Evolutionary conservation across 2,797 vertebrate species (phyloP), one percentile per base, ranked within the genome.

Genomic region (Masticophis lateralis): DNA sequence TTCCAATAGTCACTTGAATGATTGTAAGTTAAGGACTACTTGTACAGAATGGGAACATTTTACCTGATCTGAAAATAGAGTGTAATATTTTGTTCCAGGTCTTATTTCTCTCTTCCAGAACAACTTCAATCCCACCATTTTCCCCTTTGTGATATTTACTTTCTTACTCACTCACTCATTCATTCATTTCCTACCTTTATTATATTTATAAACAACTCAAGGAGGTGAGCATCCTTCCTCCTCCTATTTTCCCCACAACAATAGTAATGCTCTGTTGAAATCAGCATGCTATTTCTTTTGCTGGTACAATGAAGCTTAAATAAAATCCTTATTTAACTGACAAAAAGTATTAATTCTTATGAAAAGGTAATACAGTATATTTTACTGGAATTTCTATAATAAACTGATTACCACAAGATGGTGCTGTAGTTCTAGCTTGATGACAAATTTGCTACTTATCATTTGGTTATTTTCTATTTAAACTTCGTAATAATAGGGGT

Each of bases 351-450:
- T 88, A n/a, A 55, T 93, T 96, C 93, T 47, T 92, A 5, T 79
- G 12, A 86, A 63, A 93, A 43, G 63, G 5, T 66, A 10, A 79
- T 22, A 61, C 60, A 61, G 8, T 63, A 60, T 79, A 25, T 83
- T 51, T 55, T 95, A 95, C 92, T 63, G 27, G 74, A 86, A 87
- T 37, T 61, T n/a, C 1, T 32, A 91, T 8, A 28, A 9, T 9
- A 20, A 89, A 3, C 91, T 91, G 74, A 51, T 91, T 18, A 60
- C 97, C 97, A 97, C 97, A 94, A 97, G 98, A 95, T 97, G 97
- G 97, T 96, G 96, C 94, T 97, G 93, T 95, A 94, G 87, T 95
- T 86, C 88, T 66, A 60, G 28, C 93, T 97, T 97, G 92, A 74
- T 93, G 94, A 56, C 13, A n/a, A 47, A 89, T 3, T 0, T 1